These are phyloP conservation scores for Thunnus maccoyii DNA, from an alignment of 2,113 vertebrate species.

Conservation along the genomic window DNA sequence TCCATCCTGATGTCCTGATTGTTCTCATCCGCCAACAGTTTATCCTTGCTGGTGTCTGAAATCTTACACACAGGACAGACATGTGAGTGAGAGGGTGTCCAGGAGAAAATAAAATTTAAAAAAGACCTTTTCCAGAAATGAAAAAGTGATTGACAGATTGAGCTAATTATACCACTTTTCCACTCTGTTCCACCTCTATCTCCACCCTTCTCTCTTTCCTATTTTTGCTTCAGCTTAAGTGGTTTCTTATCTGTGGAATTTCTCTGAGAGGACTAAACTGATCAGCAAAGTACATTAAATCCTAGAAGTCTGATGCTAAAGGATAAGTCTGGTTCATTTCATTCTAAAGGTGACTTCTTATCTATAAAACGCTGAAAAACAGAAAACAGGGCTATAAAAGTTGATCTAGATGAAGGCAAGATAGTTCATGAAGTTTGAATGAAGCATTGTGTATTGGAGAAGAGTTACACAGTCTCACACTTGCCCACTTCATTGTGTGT, in stretches of 20 bases:
- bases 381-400: background rate
- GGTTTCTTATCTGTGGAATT: constrained; percentile 74
- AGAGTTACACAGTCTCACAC: no score
- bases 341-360: background rate
- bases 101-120: background rate
- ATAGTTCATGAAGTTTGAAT: no score
- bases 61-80: constrained; percentile 44
- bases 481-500: no score
- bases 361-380: background rate
- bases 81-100: background rate
- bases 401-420: no score
- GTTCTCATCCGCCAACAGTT: constrained; percentile 29
- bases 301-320: background rate
- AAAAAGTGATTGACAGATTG: constrained; percentile 1
- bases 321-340: background rate
- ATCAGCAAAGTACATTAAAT: constrained; percentile 10
- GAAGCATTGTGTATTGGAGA: no score
- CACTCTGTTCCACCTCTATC: background rate
- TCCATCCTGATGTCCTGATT: constrained; percentile 18
- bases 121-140: background rate
- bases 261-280: constrained; percentile 32
- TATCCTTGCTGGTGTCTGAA: constrained; percentile 55
- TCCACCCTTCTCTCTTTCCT: constrained; percentile 12
- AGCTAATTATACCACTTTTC: constrained; percentile 30
- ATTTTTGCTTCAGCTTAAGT: constrained; percentile 47